A percentile compares a stretch with the other conserved stretches of the same genome.
These are phyloP conservation scores for Arge pagana DNA, from an alignment of 2,888 invertebrate species.

Conservation along the genomic window DNA sequence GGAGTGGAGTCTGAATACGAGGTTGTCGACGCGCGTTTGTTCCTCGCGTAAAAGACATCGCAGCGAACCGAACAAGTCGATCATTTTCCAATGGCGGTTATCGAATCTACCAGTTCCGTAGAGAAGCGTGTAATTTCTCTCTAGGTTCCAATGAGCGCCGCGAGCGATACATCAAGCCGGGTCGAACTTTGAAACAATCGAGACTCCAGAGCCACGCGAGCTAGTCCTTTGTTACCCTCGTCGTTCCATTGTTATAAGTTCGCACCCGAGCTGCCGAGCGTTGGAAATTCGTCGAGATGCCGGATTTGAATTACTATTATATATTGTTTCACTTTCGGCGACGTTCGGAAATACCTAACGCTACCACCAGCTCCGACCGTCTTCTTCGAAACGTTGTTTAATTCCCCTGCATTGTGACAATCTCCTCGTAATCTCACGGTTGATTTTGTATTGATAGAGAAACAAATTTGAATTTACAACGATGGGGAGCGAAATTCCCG, in stretches of 20 bases:
- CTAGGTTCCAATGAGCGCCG: constrained; percentile 2
- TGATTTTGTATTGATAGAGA: too few species aligned
- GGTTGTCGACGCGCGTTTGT: constrained; percentile 31
- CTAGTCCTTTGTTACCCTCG: constrained; percentile 24
- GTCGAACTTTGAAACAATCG: constrained; percentile 15
- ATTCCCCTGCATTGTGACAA: too few species aligned
- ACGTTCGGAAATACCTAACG: too few species aligned
- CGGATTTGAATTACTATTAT: constrained; percentile 33
- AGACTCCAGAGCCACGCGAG: constrained; percentile 13
- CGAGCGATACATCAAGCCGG: constrained; percentile 12
- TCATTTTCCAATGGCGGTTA: constrained; percentile 29
- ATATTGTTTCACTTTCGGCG: too few species aligned
- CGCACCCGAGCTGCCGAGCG: constrained; percentile 21
- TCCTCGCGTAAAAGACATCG: constrained; percentile 38
- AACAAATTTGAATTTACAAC: too few species aligned
- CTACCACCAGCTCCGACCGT: too few species aligned
- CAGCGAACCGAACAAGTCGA: constrained; percentile 42
- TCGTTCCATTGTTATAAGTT: constrained; percentile 34
- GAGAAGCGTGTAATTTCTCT: neutral
- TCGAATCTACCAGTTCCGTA: neutral
- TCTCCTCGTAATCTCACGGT: too few species aligned
- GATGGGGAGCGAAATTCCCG: too few species aligned
- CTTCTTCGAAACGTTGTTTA: too few species aligned
- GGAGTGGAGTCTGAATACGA: constrained; percentile 44
- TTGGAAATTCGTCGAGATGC: constrained; percentile 34